Evolutionary conservation across 2,113 vertebrate species (phyloP).

Genomic region (Eulemur macaco): DNA sequence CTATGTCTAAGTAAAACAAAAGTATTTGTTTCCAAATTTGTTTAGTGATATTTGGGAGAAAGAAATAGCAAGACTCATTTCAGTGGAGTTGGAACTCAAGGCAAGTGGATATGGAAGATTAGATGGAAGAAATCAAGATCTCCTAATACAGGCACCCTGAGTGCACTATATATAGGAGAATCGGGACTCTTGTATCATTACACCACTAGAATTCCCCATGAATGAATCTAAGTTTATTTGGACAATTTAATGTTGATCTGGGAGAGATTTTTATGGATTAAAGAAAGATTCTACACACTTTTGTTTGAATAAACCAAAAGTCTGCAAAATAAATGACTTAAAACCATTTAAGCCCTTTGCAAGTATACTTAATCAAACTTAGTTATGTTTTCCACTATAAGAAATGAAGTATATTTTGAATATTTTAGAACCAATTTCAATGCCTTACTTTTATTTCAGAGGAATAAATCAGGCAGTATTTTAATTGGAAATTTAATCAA

Average conservation of each 20-base stretch:
- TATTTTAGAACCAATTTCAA: neutral
- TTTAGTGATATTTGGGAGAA: neutral
- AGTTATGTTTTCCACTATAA: neutral
- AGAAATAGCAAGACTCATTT: neutral
- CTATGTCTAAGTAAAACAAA: neutral
- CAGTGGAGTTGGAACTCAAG: neutral
- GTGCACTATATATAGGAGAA: neutral
- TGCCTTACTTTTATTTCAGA: neutral
- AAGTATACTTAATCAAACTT: neutral
- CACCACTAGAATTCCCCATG: neutral
- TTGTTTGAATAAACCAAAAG: neutral
- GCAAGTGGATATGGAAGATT: neutral
- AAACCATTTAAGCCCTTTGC: neutral
- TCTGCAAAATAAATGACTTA: neutral
- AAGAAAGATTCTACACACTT: neutral
- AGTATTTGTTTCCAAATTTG: neutral
- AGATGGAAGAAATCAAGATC: neutral
- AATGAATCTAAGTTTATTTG: neutral
- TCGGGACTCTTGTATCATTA: neutral
- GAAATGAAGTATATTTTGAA: neutral
- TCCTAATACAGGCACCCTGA: neutral
- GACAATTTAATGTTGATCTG: neutral
- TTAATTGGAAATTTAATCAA: neutral
- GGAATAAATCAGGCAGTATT: neutral
- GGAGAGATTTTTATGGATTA: neutral